Percentiles rank a stretch among this genome's conserved stretches.
Conservation (phyloP, 2,888 invertebrate genomes). For the Pediacus dermestoides region DNA sequence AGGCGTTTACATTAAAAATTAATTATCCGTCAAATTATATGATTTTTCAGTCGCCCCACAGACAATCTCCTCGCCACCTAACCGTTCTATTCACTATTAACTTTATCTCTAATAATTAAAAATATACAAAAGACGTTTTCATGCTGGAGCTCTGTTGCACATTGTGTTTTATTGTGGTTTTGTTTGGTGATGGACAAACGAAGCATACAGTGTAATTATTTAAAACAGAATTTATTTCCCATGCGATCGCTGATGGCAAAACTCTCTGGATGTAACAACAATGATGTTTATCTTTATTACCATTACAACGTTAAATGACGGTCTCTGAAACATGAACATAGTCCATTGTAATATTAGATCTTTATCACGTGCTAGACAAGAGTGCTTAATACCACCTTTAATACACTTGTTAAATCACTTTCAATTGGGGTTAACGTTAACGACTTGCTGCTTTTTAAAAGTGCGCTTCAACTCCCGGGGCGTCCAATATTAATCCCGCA, state of each 20-base stretch:
- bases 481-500: too few species aligned
- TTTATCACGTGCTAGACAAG: slow-evolving; percentile 5
- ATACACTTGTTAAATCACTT: slow-evolving; percentile 3
- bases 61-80: slow-evolving; percentile 2
- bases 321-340: slow-evolving; percentile 5
- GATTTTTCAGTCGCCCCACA: slow-evolving; percentile 24
- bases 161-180: background rate
- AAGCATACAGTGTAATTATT: too few species aligned
- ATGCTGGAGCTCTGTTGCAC: slow-evolving; percentile 3
- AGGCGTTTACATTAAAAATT: slow-evolving; percentile 43
- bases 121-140: too few species aligned
- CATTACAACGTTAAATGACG: slow-evolving; percentile 6
- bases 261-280: background rate
- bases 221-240: too few species aligned
- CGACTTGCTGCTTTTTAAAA: too few species aligned
- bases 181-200: too few species aligned
- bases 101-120: background rate
- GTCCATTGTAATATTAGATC: slow-evolving; percentile 6
- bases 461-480: too few species aligned
- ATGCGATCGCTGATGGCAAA: slow-evolving; percentile 2
- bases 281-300: slow-evolving; percentile 7
- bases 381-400: slow-evolving; percentile 7
- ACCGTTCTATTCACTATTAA: background rate
- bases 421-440: too few species aligned
- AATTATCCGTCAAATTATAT: slow-evolving; percentile 44